Percentiles rank a stretch among this genome's conserved stretches.
These are phyloP conservation scores for Ceryle rudis DNA, from an alignment of 2,797 vertebrate genomes.

Conservation along the genomic window DNA sequence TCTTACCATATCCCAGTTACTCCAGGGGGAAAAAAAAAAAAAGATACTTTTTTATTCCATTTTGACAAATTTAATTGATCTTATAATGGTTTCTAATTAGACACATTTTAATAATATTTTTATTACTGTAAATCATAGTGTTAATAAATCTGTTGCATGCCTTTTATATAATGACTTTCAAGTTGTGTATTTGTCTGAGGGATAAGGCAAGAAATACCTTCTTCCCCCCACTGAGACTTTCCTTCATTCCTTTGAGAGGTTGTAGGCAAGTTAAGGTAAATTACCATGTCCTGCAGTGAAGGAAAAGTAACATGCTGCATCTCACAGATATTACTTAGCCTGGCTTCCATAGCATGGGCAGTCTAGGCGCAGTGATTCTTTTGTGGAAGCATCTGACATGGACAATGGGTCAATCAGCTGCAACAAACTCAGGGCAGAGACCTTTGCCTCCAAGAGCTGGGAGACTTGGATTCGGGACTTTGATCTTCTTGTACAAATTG, in stretches of 20 bases:
- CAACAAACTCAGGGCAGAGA: not conserved
- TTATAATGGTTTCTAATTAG: slow-evolving; percentile 29
- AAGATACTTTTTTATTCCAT: not conserved
- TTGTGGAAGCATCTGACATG: not conserved
- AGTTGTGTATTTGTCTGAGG: not conserved
- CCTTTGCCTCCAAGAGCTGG: not conserved
- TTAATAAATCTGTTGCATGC: not conserved
- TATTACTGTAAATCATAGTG: slow-evolving; percentile 25
- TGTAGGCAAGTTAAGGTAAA: not conserved
- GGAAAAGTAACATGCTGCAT: not conserved
- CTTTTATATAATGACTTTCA: not conserved
- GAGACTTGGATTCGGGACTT: not conserved
- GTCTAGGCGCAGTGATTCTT: not conserved
- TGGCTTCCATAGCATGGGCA: not conserved
- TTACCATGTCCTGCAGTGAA: not conserved
- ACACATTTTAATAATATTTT: not conserved
- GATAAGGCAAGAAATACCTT: not conserved
- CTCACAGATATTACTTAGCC: not conserved
- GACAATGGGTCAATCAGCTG: not conserved
- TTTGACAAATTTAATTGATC: slow-evolving; percentile 44
- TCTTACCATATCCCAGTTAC: not conserved
- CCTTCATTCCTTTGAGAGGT: not conserved
- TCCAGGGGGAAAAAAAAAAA: slow-evolving; percentile 2
- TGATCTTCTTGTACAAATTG: not conserved
- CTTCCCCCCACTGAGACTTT: not conserved